These are phyloP conservation scores for Cephalophus harveyi DNA, from an alignment of 2,113 vertebrate species.

Conservation along the genomic window DNA sequence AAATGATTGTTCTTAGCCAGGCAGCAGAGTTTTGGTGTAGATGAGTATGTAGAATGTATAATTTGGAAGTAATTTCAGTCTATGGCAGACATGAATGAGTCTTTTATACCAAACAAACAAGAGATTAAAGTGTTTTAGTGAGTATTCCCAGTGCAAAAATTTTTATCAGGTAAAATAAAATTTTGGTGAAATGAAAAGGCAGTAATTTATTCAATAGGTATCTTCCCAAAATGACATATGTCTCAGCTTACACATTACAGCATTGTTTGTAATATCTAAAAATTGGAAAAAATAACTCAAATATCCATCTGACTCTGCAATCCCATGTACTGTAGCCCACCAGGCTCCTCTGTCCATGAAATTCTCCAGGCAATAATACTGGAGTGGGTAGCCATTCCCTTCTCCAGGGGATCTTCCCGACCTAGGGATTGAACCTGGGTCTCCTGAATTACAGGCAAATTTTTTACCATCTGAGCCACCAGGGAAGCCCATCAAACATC, in stretches of 20 bases:
- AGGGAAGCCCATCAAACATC: not conserved
- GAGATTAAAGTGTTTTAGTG: not conserved
- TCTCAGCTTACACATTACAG: not conserved
- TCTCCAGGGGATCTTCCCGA: not conserved
- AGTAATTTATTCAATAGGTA: not conserved
- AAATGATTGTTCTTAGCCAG: not conserved
- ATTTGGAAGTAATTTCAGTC: constrained; percentile 3
- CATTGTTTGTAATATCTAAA: not conserved
- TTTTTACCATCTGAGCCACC: not conserved
- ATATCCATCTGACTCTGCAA: not conserved
- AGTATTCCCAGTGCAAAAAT: not conserved
- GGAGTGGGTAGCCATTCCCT: not conserved
- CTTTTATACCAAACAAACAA: constrained; percentile 30
- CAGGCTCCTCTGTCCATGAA: not conserved
- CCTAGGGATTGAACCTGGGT: not conserved
- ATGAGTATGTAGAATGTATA: not conserved
- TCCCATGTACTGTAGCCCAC: not conserved
- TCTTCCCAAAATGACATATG: not conserved
- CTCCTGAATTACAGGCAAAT: not conserved
- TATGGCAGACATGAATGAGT: not conserved
- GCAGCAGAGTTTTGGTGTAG: not conserved
- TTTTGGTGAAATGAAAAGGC: not conserved
- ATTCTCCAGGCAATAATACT: not conserved
- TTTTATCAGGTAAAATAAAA: constrained; percentile 17
- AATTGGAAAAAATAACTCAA: not conserved